phyloP scores from a whole-genome alignment of 2,113 vertebrate species.

The Crotalus horridus region DNA sequence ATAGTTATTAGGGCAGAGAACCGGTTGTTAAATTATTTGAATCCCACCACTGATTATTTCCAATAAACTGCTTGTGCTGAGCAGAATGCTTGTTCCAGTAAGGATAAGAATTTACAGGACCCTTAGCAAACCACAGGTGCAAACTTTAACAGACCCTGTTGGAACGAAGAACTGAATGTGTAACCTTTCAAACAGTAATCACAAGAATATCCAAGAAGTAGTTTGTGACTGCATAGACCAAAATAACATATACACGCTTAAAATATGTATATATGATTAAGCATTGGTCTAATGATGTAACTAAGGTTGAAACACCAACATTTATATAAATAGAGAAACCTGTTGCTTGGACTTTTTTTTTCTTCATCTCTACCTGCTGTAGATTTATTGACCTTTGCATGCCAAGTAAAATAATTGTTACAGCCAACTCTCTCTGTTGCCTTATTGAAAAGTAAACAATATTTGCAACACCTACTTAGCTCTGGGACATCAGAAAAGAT shows the following conservation, averaged over 20 bases:
- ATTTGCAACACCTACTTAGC: neutral
- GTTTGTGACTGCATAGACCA: neutral
- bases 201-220: neutral
- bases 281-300: neutral
- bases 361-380: neutral
- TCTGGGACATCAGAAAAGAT: neutral
- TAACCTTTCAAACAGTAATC: neutral
- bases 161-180: neutral
- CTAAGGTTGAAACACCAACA: neutral
- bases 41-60: neutral
- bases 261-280: neutral
- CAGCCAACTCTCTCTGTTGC: neutral
- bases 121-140: neutral
- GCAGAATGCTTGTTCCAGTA: neutral
- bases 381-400: neutral
- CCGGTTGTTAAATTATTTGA: no score
- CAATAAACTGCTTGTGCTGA: neutral
- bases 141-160: neutral
- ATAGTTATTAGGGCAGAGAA: no score
- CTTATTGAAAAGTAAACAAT: neutral
- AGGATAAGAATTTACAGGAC: neutral
- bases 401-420: neutral
- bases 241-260: neutral
- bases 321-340: neutral
- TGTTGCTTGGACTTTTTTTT: neutral